Percentiles rank a stretch among this genome's conserved stretches.
Evolutionary conservation across 1,140 invertebrate species (phyloP).

Genomic region (Ceratosolen solmsi): DNA sequence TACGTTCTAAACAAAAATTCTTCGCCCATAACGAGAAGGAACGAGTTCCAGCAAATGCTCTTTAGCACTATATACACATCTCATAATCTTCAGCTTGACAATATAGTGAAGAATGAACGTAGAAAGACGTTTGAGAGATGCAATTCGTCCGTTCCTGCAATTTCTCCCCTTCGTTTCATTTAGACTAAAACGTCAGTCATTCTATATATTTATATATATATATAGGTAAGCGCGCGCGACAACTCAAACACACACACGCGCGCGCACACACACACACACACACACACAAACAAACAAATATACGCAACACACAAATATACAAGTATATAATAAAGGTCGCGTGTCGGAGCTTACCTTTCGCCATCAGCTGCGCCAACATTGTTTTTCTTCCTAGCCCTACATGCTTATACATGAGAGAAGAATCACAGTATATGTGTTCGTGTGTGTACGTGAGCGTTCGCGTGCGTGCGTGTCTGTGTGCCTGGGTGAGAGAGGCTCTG

Average conservation of each 20-base stretch:
- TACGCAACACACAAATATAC: neutral
- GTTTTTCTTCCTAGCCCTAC: neutral
- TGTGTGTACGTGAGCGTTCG: neutral
- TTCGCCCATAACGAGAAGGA: neutral
- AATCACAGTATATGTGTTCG: too few relatives aligned
- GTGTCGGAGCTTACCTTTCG: neutral
- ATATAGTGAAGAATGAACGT: neutral
- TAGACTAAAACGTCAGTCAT: neutral
- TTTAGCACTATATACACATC: neutral
- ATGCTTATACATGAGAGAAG: neutral
- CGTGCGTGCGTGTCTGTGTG: neutral
- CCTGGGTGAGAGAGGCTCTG: neutral
- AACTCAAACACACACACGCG: too few relatives aligned
- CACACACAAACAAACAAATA: too few relatives aligned
- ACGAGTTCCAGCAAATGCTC: neutral
- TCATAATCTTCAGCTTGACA: neutral
- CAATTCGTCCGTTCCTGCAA: neutral
- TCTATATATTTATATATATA: neutral
- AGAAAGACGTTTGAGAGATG: neutral
- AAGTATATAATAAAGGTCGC: neutral
- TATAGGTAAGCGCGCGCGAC: neutral
- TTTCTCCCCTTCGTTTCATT: neutral
- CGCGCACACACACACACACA: too few relatives aligned
- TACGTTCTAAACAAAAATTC: neutral
- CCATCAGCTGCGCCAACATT: slow-evolving; percentile 4